Evolutionary conservation across 1,140 invertebrate genomes (phyloP).

Genomic region (Homarus americanus): DNA sequence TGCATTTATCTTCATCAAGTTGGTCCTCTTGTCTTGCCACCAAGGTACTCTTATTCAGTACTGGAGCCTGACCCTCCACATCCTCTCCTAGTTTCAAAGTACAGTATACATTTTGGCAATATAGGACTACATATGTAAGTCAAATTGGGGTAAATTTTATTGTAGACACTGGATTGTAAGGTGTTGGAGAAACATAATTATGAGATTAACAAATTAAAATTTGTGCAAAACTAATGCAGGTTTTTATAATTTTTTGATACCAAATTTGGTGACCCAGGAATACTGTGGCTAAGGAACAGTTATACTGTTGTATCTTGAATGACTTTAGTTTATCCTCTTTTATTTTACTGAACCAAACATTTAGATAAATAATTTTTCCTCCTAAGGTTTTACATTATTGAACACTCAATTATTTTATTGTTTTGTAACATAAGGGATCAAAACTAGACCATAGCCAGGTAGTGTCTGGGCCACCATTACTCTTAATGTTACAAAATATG

Average conservation of each 20-base stretch:
- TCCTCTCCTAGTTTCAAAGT: neutral
- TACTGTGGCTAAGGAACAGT: conserved; percentile 1
- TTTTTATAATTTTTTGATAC: neutral
- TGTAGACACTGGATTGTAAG: neutral
- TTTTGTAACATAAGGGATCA: neutral
- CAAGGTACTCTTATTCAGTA: too few species aligned
- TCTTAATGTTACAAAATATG: too few species aligned
- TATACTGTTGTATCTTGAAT: neutral
- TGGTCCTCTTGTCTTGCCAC: too few species aligned
- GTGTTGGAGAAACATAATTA: neutral
- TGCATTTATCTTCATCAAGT: too few species aligned
- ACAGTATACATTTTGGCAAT: neutral
- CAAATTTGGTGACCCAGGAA: neutral
- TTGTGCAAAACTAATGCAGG: neutral
- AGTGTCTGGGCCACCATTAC: neutral
- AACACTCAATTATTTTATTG: neutral
- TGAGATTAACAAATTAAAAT: neutral
- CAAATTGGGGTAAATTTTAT: neutral
- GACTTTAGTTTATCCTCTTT: neutral
- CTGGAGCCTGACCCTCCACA: too few species aligned
- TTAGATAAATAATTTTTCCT: neutral
- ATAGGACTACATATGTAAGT: neutral
- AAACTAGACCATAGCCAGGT: conserved; percentile 1
- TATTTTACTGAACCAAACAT: neutral
- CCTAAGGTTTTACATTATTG: neutral